Evolutionary conservation across 1,140 invertebrate genomes (phyloP).

Genomic region (Philotrypesis tridentata): DNA sequence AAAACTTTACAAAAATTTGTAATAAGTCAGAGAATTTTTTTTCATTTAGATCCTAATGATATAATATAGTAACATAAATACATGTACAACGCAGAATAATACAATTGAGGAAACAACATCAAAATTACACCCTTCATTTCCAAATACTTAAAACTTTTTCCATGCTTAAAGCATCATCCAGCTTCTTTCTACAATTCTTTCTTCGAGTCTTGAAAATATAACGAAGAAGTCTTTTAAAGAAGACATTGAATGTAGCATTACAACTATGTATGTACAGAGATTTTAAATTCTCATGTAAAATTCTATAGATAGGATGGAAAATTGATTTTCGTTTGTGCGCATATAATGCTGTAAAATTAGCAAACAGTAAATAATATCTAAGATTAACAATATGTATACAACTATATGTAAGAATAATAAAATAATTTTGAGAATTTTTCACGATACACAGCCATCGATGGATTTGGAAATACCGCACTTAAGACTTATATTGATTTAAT

Average conservation of each 20-base stretch:
- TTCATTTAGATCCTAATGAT: neutral
- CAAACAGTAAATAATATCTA: constrained; percentile 11
- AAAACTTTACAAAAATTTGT: too few species aligned
- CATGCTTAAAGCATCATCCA: constrained; percentile 8
- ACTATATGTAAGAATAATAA: constrained; percentile 10
- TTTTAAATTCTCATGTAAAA: constrained; percentile 25
- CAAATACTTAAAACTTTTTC: constrained; percentile 5
- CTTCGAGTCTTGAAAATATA: constrained; percentile 15
- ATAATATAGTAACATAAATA: constrained; percentile 2
- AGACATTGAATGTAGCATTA: constrained; percentile 2
- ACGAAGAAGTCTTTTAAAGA: constrained; percentile 31
- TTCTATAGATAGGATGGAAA: constrained; percentile 37
- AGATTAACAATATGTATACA: constrained; percentile 19
- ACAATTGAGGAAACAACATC: constrained; percentile 4
- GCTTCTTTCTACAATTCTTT: constrained; percentile 16
- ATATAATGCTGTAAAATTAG: constrained; percentile 26
- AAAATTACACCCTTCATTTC: neutral
- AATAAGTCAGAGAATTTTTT: constrained; percentile 8
- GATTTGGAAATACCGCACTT: constrained; percentile 12
- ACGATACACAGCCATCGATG: constrained; percentile 31
- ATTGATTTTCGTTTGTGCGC: constrained; percentile 31
- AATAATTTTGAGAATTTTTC: constrained; percentile 37
- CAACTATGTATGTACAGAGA: constrained; percentile 35
- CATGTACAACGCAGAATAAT: constrained; percentile 1
- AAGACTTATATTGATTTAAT: constrained; percentile 13